Base-by-base conservation (phyloP, 2,888 invertebrate genomes). In the Mycalesis mineus region DNA sequence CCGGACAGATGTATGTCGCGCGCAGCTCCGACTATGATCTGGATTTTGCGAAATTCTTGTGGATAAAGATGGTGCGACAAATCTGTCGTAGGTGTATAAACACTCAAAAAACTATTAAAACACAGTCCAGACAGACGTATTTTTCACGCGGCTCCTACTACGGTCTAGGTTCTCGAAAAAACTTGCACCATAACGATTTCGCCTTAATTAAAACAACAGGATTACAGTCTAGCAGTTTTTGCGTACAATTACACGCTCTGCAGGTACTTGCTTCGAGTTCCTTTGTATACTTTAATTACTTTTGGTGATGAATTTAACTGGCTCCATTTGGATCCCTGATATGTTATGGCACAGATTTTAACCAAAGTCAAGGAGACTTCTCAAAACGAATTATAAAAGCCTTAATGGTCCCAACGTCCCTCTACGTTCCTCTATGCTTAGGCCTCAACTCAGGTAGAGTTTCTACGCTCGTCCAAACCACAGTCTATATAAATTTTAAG, bases 181-280 rank as follows among this genome's bases (percentile, higher is more conserved):
- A 57, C 58, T 55, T 48, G 62, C 40, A 51, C 63, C 49, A 62
- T 63, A 64, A 57, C 54, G 49, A 62, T 63, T 63, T 60, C 56
- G 55, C 62, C 64, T 61, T 65, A 65, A 65, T 66, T 64, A 65
- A 59, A 61, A 63, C 48, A 58, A 63, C 63, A 59, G 55, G 60
- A 57, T 59, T 59, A 56, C 14, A 47, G 33, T 31, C 7, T 36
- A 54, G 47, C 50, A 50, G 41, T 62, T 59, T 59, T 62, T 59
- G 47, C 29, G 7, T 50, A 29, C 22, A 53, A 48, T 39, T 52
- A 50, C 13, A 41, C 22, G 8, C 9, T 28, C 17, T 40, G 29
- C n/a, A 33, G 17, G 31, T 49, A 36, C 44, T 40, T 8, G 11
- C 22, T 45, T 50, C 41, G 41, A 44, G 44, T 59, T 54, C 39